Conservation (phyloP, 2,113 vertebrate species). For the Ondatra zibethicus region DNA sequence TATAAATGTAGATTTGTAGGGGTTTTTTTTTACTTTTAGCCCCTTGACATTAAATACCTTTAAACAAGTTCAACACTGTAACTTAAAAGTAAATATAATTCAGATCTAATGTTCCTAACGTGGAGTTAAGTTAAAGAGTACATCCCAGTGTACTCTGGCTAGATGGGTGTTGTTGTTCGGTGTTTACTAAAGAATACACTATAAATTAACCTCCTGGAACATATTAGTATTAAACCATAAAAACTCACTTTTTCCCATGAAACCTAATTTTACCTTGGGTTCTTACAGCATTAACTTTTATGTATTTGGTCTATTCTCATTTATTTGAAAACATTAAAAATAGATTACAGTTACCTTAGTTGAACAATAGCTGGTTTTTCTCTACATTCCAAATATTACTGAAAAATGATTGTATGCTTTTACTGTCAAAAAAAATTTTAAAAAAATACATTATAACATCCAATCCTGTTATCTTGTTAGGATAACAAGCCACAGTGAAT, state of each 20-base stretch:
- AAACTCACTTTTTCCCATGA: neutral
- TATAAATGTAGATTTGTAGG: neutral
- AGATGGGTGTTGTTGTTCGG: neutral
- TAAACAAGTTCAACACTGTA: slow-evolving; percentile 52
- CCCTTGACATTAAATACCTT: slow-evolving; percentile 27
- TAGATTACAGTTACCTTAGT: slow-evolving; percentile 13
- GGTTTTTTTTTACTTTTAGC: slow-evolving; percentile 3
- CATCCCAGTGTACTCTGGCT: neutral
- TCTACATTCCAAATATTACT: slow-evolving; percentile 33
- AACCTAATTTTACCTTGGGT: slow-evolving; percentile 16
- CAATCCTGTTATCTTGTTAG: neutral
- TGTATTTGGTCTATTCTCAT: slow-evolving; percentile 33
- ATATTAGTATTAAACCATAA: slow-evolving; percentile 29
- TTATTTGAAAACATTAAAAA: slow-evolving; percentile 1
- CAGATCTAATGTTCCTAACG: slow-evolving; percentile 14
- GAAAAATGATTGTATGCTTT: slow-evolving; percentile 48
- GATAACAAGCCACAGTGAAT: slow-evolving; percentile 32
- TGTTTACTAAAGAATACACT: slow-evolving; percentile 53
- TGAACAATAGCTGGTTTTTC: neutral
- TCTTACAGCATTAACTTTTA: slow-evolving; percentile 20
- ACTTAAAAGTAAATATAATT: slow-evolving; percentile 39
- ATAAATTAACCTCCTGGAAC: neutral
- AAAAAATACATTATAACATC: neutral
- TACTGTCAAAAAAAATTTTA: neutral
- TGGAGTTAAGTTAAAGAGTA: slow-evolving; percentile 24